Evolutionary conservation across 2,113 vertebrate genomes (phyloP).

Genomic region (Albula glossodonta): DNA sequence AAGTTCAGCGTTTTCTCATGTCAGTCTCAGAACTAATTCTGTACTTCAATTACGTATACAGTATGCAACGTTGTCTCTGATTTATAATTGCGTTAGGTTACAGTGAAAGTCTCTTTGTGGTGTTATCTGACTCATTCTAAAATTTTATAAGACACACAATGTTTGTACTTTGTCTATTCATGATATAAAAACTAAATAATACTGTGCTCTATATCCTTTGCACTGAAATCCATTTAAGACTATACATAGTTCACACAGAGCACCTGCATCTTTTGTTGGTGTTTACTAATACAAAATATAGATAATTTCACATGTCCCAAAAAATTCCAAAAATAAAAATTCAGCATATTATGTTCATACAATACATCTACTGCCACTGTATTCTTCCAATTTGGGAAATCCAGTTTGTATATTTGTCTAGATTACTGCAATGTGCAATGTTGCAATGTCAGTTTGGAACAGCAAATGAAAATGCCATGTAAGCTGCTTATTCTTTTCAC

Average conservation of each 20-base stretch:
- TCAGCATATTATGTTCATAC: too few relatives aligned
- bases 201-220: background rate
- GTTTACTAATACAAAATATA: background rate
- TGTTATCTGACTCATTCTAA: background rate
- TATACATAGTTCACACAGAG: background rate
- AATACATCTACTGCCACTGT: too few relatives aligned
- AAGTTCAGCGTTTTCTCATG: conserved; percentile 56
- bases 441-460: too few relatives aligned
- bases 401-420: too few relatives aligned
- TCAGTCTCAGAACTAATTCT: conserved; percentile 26
- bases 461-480: too few relatives aligned
- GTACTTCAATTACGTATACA: background rate
- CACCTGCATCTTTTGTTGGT: background rate
- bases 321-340: too few relatives aligned
- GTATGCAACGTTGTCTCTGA: background rate
- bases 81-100: conserved; percentile 14
- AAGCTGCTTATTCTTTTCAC: too few relatives aligned
- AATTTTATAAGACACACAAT: background rate
- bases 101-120: background rate
- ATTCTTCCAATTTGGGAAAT: too few relatives aligned
- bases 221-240: background rate
- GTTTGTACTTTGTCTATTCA: background rate
- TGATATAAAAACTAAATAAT: background rate
- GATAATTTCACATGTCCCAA: background rate
- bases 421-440: too few relatives aligned